phyloP scores from a whole-genome alignment of 2,113 vertebrate genomes.

The Tragelaphus buxtoni region DNA sequence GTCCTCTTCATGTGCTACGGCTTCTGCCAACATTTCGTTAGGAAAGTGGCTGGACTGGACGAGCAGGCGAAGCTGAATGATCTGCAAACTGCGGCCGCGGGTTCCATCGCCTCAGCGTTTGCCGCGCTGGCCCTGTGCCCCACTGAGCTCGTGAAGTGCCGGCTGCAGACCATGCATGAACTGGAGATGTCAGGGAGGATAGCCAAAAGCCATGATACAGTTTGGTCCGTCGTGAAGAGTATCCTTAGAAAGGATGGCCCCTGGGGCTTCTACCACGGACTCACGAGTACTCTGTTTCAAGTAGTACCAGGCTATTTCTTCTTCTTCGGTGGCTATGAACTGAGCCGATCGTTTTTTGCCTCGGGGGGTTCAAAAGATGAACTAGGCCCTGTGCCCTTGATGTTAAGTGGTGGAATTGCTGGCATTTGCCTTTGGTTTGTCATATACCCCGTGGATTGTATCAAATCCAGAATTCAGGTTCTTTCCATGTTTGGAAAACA shows the following conservation, averaged over 20 bases:
- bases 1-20: constrained; percentile 98
- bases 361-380: constrained; percentile 87
- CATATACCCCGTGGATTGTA: constrained; percentile 93
- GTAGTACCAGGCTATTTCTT: constrained; percentile 94
- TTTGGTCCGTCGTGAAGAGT: constrained; percentile 88
- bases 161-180: constrained; percentile 94
- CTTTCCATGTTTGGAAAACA: constrained; percentile 90
- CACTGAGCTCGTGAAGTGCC: constrained; percentile 95
- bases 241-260: constrained; percentile 87
- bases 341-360: constrained; percentile 87
- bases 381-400: constrained; percentile 87
- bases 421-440: constrained; percentile 92
- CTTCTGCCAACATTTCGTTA: constrained; percentile 93
- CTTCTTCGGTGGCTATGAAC: constrained; percentile 93
- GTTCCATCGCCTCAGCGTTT: constrained; percentile 93
- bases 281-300: constrained; percentile 86
- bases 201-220: constrained; percentile 83
- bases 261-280: constrained; percentile 89
- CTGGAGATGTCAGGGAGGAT: constrained; percentile 91
- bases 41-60: constrained; percentile 80
- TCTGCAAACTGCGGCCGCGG: constrained; percentile 90
- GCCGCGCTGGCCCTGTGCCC: constrained; percentile 93
- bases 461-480: constrained; percentile 95
- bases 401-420: constrained; percentile 93
- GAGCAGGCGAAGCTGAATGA: constrained; percentile 86